Evolutionary conservation across 1,140 invertebrate species (phyloP).

Genomic region (Calephelis virginiensis): DNA sequence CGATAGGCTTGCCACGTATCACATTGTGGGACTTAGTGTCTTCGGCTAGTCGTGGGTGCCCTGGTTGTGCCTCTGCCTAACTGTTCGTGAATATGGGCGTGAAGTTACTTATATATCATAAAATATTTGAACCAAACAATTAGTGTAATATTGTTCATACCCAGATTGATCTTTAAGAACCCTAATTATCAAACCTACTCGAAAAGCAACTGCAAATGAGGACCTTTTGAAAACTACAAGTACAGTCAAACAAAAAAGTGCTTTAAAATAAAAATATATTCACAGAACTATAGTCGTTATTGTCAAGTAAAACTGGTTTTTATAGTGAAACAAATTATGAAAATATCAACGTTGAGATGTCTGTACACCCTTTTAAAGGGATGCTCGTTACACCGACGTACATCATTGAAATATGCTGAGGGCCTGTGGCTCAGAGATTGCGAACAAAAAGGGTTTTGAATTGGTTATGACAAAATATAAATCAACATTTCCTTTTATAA

Average conservation of each 20-base stretch:
- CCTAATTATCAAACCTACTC: constrained; percentile 38
- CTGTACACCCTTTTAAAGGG: constrained; percentile 42
- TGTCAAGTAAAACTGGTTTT: constrained; percentile 13
- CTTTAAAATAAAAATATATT: constrained; percentile 1
- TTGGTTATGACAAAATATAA: constrained; percentile 44
- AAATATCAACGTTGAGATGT: constrained; percentile 23
- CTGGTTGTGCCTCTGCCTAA: too few species aligned
- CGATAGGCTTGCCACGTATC: too few species aligned
- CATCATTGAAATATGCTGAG: constrained; percentile 57
- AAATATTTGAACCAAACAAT: constrained; percentile 1
- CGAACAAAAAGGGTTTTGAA: constrained; percentile 52
- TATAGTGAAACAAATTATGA: constrained; percentile 16
- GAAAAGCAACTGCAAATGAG: constrained; percentile 41
- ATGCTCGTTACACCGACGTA: constrained; percentile 44
- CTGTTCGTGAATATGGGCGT: too few species aligned
- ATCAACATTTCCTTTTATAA: constrained; percentile 35
- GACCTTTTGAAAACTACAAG: constrained; percentile 37
- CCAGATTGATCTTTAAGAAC: constrained; percentile 27
- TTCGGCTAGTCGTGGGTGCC: too few species aligned
- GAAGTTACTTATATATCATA: neutral
- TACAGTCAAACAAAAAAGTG: constrained; percentile 11
- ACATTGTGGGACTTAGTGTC: too few species aligned
- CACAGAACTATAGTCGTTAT: constrained; percentile 31
- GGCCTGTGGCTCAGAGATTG: constrained; percentile 41
- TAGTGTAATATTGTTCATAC: constrained; percentile 16